Evolutionary conservation across 2,797 vertebrate genomes (phyloP).

Genomic region (Gastrophryne carolinensis): DNA sequence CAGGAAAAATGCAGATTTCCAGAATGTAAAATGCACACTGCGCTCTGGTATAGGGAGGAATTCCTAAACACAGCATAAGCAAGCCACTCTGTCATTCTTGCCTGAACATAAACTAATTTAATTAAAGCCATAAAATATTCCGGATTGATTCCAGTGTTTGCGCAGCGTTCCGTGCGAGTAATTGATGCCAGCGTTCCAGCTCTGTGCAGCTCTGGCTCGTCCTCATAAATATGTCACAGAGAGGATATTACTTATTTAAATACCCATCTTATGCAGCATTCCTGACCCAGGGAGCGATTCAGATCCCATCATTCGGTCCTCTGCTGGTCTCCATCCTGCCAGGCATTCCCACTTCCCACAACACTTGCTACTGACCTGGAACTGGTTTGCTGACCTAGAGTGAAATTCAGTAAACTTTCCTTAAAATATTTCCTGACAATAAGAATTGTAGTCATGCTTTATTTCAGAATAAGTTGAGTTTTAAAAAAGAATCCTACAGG

Average conservation of each 20-base stretch:
- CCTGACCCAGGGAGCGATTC: neutral
- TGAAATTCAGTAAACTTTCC: too few relatives aligned
- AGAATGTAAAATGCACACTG: too few relatives aligned
- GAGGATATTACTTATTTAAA: constrained; percentile 27
- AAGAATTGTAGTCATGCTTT: too few relatives aligned
- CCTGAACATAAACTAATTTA: constrained; percentile 56
- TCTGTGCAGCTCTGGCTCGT: constrained; percentile 23
- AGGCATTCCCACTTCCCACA: too few relatives aligned
- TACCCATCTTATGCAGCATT: neutral
- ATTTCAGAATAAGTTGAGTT: too few relatives aligned
- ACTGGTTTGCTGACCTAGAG: too few relatives aligned
- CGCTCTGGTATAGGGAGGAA: too few relatives aligned
- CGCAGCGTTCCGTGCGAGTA: constrained; percentile 48
- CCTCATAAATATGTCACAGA: constrained; percentile 21
- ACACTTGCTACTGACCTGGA: too few relatives aligned
- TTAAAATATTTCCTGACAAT: too few relatives aligned
- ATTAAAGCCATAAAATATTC: constrained; percentile 67
- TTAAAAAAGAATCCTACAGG: too few relatives aligned
- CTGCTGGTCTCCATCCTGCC: too few relatives aligned
- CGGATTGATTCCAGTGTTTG: constrained; percentile 60
- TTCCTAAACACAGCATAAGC: constrained; percentile 34
- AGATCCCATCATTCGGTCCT: neutral
- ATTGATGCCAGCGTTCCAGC: constrained; percentile 42
- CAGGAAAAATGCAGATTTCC: too few relatives aligned
- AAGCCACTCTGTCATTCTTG: constrained; percentile 49